Evolutionary conservation across 1,140 invertebrate genomes (phyloP), one percentile per base, ranked within the genome.

Genomic region (Neuroterus valhalla): DNA sequence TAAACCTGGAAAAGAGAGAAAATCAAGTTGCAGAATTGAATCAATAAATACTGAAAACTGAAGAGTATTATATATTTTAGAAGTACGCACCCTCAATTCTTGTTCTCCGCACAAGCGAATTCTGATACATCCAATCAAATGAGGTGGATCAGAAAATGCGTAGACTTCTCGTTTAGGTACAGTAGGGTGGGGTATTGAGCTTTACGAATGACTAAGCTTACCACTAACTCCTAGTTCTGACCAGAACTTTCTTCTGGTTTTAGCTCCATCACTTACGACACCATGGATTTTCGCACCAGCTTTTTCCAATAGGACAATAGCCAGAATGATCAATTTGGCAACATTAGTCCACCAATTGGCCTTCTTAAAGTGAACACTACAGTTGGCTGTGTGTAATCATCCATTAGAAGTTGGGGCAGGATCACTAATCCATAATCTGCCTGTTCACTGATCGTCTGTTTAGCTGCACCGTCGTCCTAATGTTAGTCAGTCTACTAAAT

Each of bases 291-390:
- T 73, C 19, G 71, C 71, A 11, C 71, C 71, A 23, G 45, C 21
- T 66, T 74, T 44, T 11, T 78, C 11, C 48, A 78, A 42, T n/a
- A 70, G 31, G 26, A 72, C 44, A 31, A 78, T 50, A 38, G 77
- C 77, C 68, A 71, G 73, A 12, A 76, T 71, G 21, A 76, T 62
- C 44, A 78, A 68, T 72, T 78, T 72, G 6, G 74, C 52, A 78
- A 23, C 26, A 69, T 38, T 3, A 43, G 38, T 66, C 69, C 74
- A 19, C n/a, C 38, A n/a, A 66, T 66, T 4, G 74, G 55, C 42
- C 74, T 68, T 68, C 55, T 71, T 21, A 50, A 78, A 19, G 73
- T 74, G 73, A 69, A 75, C 31, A 78, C 77, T 70, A 69, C 77
- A 14, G 76, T 66, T 6, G 77, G 70, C 38, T 78, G 77, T 50